Conservation (phyloP, 2,797 vertebrate genomes). For the Rhyacichthys aspro region DNA sequence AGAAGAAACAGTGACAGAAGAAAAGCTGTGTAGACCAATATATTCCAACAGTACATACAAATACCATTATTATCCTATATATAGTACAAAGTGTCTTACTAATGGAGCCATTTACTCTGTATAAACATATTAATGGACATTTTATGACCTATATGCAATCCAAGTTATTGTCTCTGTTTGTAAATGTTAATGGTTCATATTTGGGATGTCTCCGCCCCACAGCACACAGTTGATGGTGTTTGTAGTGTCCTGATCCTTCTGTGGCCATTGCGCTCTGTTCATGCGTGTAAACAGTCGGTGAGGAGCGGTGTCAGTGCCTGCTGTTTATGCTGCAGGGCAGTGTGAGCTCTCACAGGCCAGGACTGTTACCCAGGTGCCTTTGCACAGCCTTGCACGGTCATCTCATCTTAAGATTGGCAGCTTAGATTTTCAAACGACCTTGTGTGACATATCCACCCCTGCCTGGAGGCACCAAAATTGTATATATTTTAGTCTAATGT, state of each 20-base stretch:
- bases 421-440: constrained; percentile 44
- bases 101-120: not conserved
- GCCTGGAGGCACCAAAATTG: constrained; percentile 1
- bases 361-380: constrained; percentile 56
- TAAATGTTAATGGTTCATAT: not conserved
- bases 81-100: not conserved
- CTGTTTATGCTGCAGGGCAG: constrained; percentile 65
- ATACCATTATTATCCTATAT: not conserved
- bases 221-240: constrained; percentile 9
- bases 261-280: constrained; percentile 43
- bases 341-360: constrained; percentile 62
- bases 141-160: not conserved
- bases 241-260: constrained; percentile 36
- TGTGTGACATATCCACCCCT: constrained; percentile 25
- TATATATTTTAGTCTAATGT: constrained; percentile 5
- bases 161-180: not conserved
- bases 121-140: constrained; percentile 1
- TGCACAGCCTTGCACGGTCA: constrained; percentile 54
- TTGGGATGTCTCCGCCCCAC: not conserved
- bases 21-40: too few species aligned
- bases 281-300: constrained; percentile 55
- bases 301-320: constrained; percentile 42
- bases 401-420: constrained; percentile 51
- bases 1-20: too few species aligned
- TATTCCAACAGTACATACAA: not conserved